These are phyloP conservation scores for Noctua fimbriata DNA, from an alignment of 2,888 invertebrate genomes.

Conservation along the genomic window DNA sequence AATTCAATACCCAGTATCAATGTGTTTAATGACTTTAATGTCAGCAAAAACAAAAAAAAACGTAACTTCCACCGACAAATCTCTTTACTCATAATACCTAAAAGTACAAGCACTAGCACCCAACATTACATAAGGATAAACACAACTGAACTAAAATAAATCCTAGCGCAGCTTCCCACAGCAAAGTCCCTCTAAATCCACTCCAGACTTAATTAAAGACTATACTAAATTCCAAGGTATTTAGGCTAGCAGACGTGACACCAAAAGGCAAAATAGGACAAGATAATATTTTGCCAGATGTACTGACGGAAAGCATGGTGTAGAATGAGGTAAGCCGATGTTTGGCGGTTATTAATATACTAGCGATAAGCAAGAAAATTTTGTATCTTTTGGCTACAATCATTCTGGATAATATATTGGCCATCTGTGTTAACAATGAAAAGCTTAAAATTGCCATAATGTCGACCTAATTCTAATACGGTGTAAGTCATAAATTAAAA, in stretches of 20 bases:
- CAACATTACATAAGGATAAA: constrained; percentile 34
- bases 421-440: neutral
- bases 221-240: constrained; percentile 53
- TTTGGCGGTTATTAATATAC: constrained; percentile 31
- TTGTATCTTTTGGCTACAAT: constrained; percentile 14
- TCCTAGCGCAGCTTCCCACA: constrained; percentile 26
- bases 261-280: constrained; percentile 50
- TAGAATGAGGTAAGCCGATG: constrained; percentile 21
- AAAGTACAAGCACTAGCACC: neutral
- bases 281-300: constrained; percentile 53
- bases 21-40: neutral
- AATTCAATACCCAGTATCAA: neutral
- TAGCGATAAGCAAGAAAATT: constrained; percentile 27
- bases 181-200: constrained; percentile 42
- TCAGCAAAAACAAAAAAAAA: neutral
- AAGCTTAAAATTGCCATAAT: neutral
- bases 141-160: constrained; percentile 46
- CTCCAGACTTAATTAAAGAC: constrained; percentile 56
- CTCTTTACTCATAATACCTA: neutral
- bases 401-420: neutral
- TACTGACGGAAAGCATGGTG: constrained; percentile 30
- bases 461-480: too few relatives aligned
- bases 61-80: neutral
- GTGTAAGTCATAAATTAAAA: neutral
- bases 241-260: constrained; percentile 44